phyloP scores from a whole-genome alignment of 2,113 vertebrate genomes.

The Donacobius atricapilla region DNA sequence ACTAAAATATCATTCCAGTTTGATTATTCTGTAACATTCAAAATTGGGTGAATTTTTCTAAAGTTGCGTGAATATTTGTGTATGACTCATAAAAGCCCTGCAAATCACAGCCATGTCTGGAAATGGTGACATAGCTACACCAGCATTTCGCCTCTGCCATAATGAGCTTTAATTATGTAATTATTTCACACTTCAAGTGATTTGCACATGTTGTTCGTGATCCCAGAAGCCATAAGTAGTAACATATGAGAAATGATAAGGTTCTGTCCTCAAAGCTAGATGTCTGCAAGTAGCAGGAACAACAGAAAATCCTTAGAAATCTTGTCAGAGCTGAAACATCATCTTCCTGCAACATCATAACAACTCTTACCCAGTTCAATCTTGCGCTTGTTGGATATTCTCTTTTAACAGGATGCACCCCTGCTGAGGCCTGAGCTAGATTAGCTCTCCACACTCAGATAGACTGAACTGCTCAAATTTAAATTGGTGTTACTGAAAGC shows the following conservation, averaged over 20 bases:
- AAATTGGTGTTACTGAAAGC: neutral
- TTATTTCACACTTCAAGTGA: conserved; percentile 52
- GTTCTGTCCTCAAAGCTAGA: neutral
- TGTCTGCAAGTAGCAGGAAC: neutral
- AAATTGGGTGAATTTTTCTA: neutral
- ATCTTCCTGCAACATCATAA: neutral
- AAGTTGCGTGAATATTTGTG: neutral
- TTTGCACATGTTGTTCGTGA: conserved; percentile 26
- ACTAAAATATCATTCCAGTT: neutral
- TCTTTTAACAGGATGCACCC: neutral
- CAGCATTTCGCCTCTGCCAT: neutral
- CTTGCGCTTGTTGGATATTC: neutral
- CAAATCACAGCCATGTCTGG: neutral
- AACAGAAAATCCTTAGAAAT: neutral
- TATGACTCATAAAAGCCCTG: neutral
- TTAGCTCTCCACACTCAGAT: neutral
- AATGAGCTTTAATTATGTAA: conserved; percentile 34
- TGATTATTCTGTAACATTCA: neutral
- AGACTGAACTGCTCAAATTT: neutral
- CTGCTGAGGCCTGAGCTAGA: neutral
- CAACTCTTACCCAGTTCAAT: neutral
- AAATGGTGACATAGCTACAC: neutral
- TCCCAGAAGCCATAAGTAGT: neutral
- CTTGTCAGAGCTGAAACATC: neutral
- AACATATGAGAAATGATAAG: neutral